Percentiles rank a stretch among this genome's conserved stretches.
These are phyloP conservation scores for Rhyacichthys aspro DNA, from an alignment of 2,797 vertebrate genomes.

Conservation along the genomic window DNA sequence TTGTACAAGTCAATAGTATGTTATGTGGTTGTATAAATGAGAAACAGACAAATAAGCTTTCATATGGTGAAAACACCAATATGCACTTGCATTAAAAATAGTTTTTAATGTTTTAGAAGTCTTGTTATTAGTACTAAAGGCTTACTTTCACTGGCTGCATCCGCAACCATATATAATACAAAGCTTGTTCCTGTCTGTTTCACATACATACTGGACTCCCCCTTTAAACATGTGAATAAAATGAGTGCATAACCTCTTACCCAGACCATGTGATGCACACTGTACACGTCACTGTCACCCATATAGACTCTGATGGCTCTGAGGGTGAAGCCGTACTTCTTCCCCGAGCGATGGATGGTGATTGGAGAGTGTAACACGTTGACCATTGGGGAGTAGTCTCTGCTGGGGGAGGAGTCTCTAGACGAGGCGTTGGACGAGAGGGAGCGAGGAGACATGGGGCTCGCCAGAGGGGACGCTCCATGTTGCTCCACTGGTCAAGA, in stretches of 20 bases:
- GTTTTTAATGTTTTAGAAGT: no score
- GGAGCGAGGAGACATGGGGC: slow-evolving; percentile 92
- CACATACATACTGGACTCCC: no score
- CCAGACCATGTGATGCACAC: slow-evolving; percentile 93
- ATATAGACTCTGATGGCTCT: slow-evolving; percentile 92
- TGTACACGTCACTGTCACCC: slow-evolving; percentile 93
- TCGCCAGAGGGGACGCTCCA: slow-evolving; percentile 86
- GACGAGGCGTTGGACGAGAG: slow-evolving; percentile 91
- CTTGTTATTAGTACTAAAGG: no score
- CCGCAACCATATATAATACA: no score
- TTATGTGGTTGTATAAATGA: no score
- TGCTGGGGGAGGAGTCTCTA: slow-evolving; percentile 89
- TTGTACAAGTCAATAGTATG: no score
- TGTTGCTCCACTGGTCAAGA: slow-evolving; percentile 86
- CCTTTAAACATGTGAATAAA: not conserved
- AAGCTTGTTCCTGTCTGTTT: no score
- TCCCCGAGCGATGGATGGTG: slow-evolving; percentile 90
- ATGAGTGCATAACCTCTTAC: slow-evolving; percentile 70
- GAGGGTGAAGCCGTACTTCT: slow-evolving; percentile 92
- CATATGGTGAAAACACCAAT: no score
- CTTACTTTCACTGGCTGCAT: no score
- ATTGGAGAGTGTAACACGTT: slow-evolving; percentile 87
- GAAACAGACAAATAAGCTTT: no score
- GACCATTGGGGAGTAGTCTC: slow-evolving; percentile 88
- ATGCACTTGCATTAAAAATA: no score